Base-by-base conservation (phyloP, 2,888 invertebrate genomes). In the Clanis bilineata region DNA sequence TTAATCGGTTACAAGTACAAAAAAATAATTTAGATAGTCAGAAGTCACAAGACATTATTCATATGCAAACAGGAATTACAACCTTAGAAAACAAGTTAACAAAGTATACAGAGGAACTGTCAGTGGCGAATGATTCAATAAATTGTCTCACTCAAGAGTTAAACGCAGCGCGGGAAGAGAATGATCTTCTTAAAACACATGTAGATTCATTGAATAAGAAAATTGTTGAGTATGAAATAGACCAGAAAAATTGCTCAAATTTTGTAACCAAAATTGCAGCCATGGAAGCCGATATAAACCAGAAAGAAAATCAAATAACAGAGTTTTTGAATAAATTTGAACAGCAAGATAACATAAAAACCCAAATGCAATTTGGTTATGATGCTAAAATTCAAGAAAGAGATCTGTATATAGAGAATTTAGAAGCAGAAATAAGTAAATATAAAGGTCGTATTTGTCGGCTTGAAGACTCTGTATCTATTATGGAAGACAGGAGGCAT, bases 311-410 rank as follows among this genome's bases (percentile, higher is more conserved):
- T 25, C 80, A 88, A 65, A 85, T 93, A 47, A 61, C 72, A 9
- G 86, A 88, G 60, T 73, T 92, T 56, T 64, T 79, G 22, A 76
- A 73, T 58, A 83, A 86, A 71, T 67, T 91, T 51, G 86, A 87
- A 66, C 68, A 76, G 60, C 70, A 85, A 38, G 84, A 85, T 63
- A 81, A 86, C 73, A 82, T 82, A 67, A 76, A 88, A 60, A 83
- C 72, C 65, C 92, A 89, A 76, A 75, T 85, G 44, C 83, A 85
- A 66, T 88, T 82, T 75, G 93, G 93, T 3, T 87, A 93, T 57
- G 93, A 95, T 64, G 95, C 95, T 1, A 96, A 96, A 83, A 80
- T 96, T 10, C 95, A 95, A 77, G 96, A 96, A 80, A 91, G 95
- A 63, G 95, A 96, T 76, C 91, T 95, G 55, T 95, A 95, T 64